Evolutionary conservation across 2,888 invertebrate species (phyloP), one percentile per base, ranked within the genome.

Genomic region (Epinotia nisella): DNA sequence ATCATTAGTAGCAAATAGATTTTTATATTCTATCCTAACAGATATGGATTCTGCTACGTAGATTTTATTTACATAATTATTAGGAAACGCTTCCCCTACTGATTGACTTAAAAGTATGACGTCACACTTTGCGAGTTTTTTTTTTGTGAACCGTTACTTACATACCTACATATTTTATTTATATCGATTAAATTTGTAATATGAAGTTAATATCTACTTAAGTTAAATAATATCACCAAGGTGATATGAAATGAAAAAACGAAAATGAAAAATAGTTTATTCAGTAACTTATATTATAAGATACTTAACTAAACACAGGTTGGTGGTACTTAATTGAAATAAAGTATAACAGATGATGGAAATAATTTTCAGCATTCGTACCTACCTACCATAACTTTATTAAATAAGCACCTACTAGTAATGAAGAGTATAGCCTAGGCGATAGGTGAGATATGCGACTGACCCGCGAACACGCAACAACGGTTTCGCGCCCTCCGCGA

Each of bases 401-500:
- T 21, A 45, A 61, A 65, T 49, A 24, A 49, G 45, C n/a, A 24
- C n/a, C 21, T 24, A 56, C 15, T 15, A 3, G 45, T 45, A 45
- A 45, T 45, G 45, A 21, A 21, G 2, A 10, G n/a, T n/a, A 7
- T 39, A 15, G n/a, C 24, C 49, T 13, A 9, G n/a, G 49, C 21
- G 58, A 49, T 58, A 56, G n/a, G 19, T 29, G 58, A 68, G 45
- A 59, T 59, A 59, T 45, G 58, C 49, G 67, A 67, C 29, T 49
- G 56, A 58, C 19, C 61, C 13, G 45, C 29, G 29, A 71, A 45
- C 60, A 71, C n/a, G 13, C 51, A 35, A 17, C 19, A 66, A 41
- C 58, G 72, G 71, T 76, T 78, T 75, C 65, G 77, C 79, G 82
- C 84, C 82, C 79, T 78, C 75, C 78, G 75, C 71, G 19, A 35